These are phyloP conservation scores for Globodera rostochiensis DNA, from an alignment of 1,140 invertebrate genomes.

Conservation along the genomic window DNA sequence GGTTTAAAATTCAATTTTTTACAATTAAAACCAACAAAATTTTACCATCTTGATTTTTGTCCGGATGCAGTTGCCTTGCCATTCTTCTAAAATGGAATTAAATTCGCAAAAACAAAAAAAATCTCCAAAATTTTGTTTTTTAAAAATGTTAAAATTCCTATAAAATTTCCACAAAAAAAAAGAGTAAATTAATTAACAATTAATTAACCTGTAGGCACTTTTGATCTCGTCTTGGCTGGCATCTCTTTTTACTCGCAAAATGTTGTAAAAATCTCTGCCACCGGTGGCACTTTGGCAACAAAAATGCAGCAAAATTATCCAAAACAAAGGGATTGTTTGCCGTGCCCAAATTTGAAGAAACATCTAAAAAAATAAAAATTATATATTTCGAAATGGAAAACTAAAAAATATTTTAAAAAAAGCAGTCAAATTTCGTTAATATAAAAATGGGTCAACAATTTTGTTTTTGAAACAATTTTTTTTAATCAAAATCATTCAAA, in stretches of 20 bases:
- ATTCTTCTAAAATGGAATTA: constrained; percentile 69
- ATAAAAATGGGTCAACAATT: too few species aligned
- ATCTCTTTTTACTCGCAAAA: constrained; percentile 80
- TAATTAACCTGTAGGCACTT: constrained; percentile 82
- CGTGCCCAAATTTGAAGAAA: background rate
- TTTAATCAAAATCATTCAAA: too few species aligned
- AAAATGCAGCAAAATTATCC: background rate
- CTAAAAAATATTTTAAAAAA: too few species aligned
- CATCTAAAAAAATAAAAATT: background rate
- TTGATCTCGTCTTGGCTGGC: constrained; percentile 93
- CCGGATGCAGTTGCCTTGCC: constrained; percentile 96
- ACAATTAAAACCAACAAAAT: background rate
- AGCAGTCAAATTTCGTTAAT: too few species aligned
- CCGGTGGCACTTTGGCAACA: constrained; percentile 41
- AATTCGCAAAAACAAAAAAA: background rate
- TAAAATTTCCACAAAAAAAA: too few species aligned
- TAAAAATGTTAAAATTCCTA: constrained; percentile 11
- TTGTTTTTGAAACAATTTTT: too few species aligned
- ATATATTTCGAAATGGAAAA: too few species aligned
- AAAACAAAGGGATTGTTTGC: background rate
- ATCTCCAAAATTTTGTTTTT: background rate
- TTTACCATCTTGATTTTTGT: constrained; percentile 93
- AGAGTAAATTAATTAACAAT: too few species aligned
- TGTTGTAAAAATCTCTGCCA: constrained; percentile 87
- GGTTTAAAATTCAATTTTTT: background rate